Conservation (phyloP, 2,888 invertebrate genomes). For the Lysandra coridon region DNA sequence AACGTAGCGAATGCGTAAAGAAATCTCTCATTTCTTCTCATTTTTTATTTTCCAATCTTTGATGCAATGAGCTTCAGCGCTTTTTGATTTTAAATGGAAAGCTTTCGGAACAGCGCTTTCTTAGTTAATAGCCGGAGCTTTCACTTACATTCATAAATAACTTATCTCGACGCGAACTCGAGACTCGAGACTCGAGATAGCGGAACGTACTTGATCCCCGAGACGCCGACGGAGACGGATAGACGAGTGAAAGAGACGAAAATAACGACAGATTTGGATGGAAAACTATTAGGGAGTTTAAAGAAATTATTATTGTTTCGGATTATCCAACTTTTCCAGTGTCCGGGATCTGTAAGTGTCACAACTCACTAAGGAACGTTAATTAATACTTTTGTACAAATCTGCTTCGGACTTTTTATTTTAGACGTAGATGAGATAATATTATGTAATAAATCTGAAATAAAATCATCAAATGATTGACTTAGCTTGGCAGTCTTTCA, state of each 20-base stretch:
- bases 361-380: background rate
- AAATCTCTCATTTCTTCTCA: constrained; percentile 2
- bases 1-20: background rate
- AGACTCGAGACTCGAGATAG: background rate
- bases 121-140: constrained; percentile 20
- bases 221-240: background rate
- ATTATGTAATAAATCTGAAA: background rate
- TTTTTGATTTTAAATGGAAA: constrained; percentile 22
- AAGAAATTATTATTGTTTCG: background rate
- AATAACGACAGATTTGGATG: background rate
- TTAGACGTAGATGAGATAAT: background rate
- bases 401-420: background rate
- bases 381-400: background rate
- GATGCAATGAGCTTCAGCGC: constrained; percentile 7
- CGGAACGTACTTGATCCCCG: background rate
- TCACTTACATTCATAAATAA: constrained; percentile 24
- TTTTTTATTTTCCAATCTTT: constrained; percentile 15
- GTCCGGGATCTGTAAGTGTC: background rate
- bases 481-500: too few relatives aligned
- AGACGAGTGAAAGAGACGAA: background rate
- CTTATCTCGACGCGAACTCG: constrained; percentile 17
- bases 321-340: constrained; percentile 3
- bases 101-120: constrained; percentile 3
- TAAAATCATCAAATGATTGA: background rate
- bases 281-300: background rate